Evolutionary conservation across 2,888 invertebrate genomes (phyloP).

Genomic region (Germaria angustata): DNA sequence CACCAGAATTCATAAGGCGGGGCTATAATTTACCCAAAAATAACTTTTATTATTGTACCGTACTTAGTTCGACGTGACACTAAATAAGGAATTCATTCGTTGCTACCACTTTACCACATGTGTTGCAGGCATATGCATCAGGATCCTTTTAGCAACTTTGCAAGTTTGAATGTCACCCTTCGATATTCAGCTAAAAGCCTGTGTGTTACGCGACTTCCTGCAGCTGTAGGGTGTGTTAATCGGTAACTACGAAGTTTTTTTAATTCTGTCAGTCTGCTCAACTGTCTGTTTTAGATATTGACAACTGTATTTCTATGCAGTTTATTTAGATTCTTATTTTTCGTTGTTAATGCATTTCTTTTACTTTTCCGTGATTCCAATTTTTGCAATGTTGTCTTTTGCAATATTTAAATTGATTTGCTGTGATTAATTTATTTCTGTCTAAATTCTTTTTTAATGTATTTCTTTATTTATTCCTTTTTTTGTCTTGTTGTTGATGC

Average conservation of each 20-base stretch:
- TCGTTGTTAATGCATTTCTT: conserved; percentile 29
- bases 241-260: not conserved
- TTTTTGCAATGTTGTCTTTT: conserved; percentile 27
- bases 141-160: too few relatives aligned
- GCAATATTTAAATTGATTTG: conserved; percentile 65
- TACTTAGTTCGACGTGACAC: too few relatives aligned
- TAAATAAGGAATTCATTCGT: too few relatives aligned
- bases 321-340: not conserved
- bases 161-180: too few relatives aligned
- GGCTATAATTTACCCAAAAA: too few relatives aligned
- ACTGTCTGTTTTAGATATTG: conserved; percentile 20
- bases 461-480: conserved; percentile 29
- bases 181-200: too few relatives aligned
- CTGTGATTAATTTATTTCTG: conserved; percentile 65
- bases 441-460: conserved; percentile 34
- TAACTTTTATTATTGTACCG: too few relatives aligned
- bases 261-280: conserved; percentile 18
- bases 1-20: too few relatives aligned
- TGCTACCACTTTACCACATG: too few relatives aligned
- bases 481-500: not conserved
- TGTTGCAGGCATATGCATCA: too few relatives aligned
- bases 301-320: conserved; percentile 30
- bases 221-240: conserved; percentile 1
- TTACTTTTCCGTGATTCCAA: conserved; percentile 10
- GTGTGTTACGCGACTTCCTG: not conserved